Base-by-base conservation (phyloP, 2,113 vertebrate genomes). In the Platichthys stellatus region DNA sequence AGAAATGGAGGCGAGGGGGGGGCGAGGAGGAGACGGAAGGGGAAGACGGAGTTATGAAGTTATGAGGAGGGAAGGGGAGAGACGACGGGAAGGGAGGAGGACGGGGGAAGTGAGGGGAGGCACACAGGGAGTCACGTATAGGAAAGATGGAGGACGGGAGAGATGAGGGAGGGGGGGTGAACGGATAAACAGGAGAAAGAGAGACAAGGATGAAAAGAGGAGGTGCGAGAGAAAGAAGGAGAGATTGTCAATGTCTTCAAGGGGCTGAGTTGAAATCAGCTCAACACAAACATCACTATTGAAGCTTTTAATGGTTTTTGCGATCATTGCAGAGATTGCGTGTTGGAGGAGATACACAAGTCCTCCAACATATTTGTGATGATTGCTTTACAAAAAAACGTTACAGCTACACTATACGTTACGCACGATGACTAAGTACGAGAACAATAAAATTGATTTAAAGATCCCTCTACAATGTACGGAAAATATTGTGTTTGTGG, bases 1-100 rank as follows among this genome's bases (percentile, higher is more conserved):
- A 86, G 81, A 81, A 78, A 71, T 26, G 83, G 82, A 73, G 71
- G 69, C 73, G 67, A 81, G 66, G 54, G 49, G 65, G 79, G 58
- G 62, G 53, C 0, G 54, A 54, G 67, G 79, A 49, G 65, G 51
- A 75, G 76, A 85, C 51, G 43, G 85, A 86, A 75, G 69, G 73
- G 75, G 72, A 74, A 69, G 83, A 53, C 15, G 10, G 72, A 74
- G 76, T 68, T 76, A 69, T 72, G 71, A 74, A 86, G 78, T 75
- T 80, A 78, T 67, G 68, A 76, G 65, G 59, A 60, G 57, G 63
- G 61, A 65, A 59, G 62, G 38, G n/a, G 31, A 45, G 21, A 11
- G 21, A 24, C 21, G 24, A 13, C 20, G 9, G 31, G 31, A 31
- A 31, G 31, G 31, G 31, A 31, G 31, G 38, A 60, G 54, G 49